phyloP scores from a whole-genome alignment of 2,113 vertebrate genomes.

The Nymphicus hollandicus region DNA sequence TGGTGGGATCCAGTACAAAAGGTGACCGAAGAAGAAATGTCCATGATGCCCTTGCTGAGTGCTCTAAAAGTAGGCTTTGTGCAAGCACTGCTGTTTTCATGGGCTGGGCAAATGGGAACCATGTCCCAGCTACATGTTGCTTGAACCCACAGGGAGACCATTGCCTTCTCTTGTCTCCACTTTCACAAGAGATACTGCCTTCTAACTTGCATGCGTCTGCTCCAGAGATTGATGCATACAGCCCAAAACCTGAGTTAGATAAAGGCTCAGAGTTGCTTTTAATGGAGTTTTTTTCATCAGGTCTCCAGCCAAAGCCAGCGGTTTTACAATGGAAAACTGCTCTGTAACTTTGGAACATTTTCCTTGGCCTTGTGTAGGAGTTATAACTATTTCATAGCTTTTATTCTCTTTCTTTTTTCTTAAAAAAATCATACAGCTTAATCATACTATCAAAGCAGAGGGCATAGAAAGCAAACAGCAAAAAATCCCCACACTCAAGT shows the following conservation, averaged over 20 bases:
- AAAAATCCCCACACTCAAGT: neutral
- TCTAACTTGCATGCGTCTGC: neutral
- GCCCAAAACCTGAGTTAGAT: neutral
- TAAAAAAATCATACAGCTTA: neutral
- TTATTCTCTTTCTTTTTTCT: neutral
- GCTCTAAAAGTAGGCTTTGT: neutral
- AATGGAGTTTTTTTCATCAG: neutral
- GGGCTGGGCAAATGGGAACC: neutral
- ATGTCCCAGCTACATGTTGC: rapidly evolving
- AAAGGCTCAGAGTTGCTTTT: neutral
- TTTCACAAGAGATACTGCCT: neutral
- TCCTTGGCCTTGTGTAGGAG: neutral
- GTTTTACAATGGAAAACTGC: neutral
- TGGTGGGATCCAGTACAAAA: neutral
- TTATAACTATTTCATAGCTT: neutral
- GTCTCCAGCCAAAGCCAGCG: neutral
- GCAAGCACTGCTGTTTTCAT: neutral
- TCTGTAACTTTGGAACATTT: neutral
- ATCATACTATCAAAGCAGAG: neutral
- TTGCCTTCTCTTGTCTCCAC: neutral
- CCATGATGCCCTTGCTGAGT: neutral
- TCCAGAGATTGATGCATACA: neutral
- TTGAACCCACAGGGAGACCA: no score
- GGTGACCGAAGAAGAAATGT: neutral
- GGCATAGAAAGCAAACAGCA: neutral